Evolutionary conservation across 2,888 invertebrate species (phyloP).

Genomic region (Drosophila glabriapex): DNA sequence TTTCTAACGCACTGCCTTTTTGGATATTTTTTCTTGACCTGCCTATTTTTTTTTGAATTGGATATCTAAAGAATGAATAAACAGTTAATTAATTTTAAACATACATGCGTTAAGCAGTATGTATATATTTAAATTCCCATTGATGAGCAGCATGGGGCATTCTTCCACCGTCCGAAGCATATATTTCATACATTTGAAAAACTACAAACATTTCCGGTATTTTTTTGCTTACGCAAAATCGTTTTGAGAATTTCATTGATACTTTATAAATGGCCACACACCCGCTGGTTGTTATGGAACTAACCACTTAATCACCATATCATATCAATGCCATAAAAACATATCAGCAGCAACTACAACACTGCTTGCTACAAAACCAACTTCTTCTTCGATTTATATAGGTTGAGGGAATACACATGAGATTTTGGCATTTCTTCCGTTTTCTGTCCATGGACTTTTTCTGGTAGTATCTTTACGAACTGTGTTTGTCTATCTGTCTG

Average conservation of each 20-base stretch:
- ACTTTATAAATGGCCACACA: slow-evolving; percentile 16
- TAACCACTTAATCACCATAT: slow-evolving; percentile 59
- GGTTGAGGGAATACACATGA: slow-evolving; percentile 15
- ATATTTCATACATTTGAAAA: background rate
- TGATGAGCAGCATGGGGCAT: slow-evolving; percentile 12
- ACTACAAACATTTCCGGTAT: slow-evolving; percentile 2
- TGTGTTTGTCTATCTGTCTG: background rate
- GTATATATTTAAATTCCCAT: background rate
- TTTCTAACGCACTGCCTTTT: background rate
- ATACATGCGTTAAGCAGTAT: background rate
- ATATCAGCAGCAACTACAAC: slow-evolving; percentile 10
- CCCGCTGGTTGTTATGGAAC: slow-evolving; percentile 56
- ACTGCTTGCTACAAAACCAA: background rate
- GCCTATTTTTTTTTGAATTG: background rate
- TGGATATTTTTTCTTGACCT: background rate
- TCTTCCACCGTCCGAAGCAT: background rate
- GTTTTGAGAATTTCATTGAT: slow-evolving; percentile 40
- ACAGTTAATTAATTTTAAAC: background rate
- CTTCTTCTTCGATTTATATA: slow-evolving; percentile 15
- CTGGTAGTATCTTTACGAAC: slow-evolving; percentile 1
- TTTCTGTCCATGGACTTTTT: slow-evolving; percentile 19
- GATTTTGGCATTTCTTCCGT: slow-evolving; percentile 60
- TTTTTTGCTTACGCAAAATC: slow-evolving; percentile 16
- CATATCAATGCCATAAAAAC: slow-evolving; percentile 52
- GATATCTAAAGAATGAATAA: background rate